Base-by-base conservation (phyloP, 2,888 invertebrate genomes). In the Lamellibrachia satsuma region DNA sequence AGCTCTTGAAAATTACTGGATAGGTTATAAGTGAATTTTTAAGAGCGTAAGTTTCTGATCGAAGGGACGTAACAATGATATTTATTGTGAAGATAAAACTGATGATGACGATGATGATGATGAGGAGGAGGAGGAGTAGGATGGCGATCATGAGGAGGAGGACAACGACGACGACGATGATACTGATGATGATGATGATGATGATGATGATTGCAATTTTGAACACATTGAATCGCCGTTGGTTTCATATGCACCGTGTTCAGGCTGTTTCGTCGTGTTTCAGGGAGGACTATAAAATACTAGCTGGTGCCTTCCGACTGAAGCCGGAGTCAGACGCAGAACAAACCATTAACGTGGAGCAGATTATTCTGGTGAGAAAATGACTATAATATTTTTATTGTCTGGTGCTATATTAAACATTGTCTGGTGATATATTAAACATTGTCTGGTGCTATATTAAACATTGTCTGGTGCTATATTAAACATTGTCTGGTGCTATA, bases 291-390 rank as follows among this genome's bases (percentile, higher is more conserved):
- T 93, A 93, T 90, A 90, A 92, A 8, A 92, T 93, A 9, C 55
- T 92, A 11, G 92, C 92, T 0, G 93, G 93, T 6, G 93, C 93
- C 27, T 93, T 91, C 90, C 52, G 91, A n/a, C 90, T n/a, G 27
- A 57, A 39, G n/a, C 75, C 75, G 2, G n/a, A 91, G 15, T 52
- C 55, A 3, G 93, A 93, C 92, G 52, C 90, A 6, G 92, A 92
- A 9, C 91, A 93, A n/a, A 92, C 92, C 27, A 75, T 93, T 11
- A 93, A 93, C 57, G 39, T 92, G 7, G 90, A 91, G 90, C 75
- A 90, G n/a, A 91, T 93, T 7, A 92, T 92, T 27, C 91, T 90
- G 93, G 93, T 93, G 52, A 52, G 91, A 27, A 91, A 55, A 75
- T 0, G 6, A 22, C 4, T 75, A 22, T 75, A 75, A 75, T 75